A percentile compares a stretch with the other conserved stretches of the same genome.
Evolutionary conservation across 2,113 vertebrate species (phyloP).

Genomic region (Fulmarus glacialis): DNA sequence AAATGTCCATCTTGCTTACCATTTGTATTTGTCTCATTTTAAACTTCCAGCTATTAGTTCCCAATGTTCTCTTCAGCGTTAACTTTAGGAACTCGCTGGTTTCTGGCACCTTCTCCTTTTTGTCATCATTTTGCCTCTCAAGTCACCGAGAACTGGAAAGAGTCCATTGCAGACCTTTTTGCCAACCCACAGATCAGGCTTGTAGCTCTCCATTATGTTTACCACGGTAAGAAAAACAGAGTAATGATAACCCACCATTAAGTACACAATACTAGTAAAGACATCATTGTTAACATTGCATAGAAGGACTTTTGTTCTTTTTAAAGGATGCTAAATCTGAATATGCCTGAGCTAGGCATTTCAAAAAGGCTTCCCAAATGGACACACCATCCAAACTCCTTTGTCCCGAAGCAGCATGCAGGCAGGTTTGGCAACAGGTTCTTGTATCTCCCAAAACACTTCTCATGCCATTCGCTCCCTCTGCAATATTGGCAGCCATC

Average conservation of each 20-base stretch:
- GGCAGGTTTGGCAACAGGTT: background rate
- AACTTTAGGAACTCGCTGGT: background rate
- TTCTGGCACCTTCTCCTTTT: background rate
- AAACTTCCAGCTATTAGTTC: background rate
- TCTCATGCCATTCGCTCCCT: accelerated
- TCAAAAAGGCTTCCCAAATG: background rate
- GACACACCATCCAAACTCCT: background rate
- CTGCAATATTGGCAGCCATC: accelerated
- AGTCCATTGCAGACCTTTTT: background rate
- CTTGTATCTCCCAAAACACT: accelerated
- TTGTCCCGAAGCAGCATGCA: background rate
- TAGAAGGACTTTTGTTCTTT: background rate
- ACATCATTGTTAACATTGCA: background rate
- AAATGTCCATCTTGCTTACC: accelerated
- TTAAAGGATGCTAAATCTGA: background rate
- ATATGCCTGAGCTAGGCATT: background rate
- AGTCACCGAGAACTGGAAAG: background rate
- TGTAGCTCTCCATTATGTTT: background rate
- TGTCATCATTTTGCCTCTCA: background rate
- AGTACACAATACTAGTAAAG: background rate
- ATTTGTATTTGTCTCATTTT: background rate
- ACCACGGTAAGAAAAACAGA: background rate
- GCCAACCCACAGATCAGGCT: background rate
- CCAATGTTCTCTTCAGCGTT: background rate
- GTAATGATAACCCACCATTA: background rate